Evolutionary conservation across 2,113 vertebrate genomes (phyloP).

Genomic region (Dipodomys stephensi): DNA sequence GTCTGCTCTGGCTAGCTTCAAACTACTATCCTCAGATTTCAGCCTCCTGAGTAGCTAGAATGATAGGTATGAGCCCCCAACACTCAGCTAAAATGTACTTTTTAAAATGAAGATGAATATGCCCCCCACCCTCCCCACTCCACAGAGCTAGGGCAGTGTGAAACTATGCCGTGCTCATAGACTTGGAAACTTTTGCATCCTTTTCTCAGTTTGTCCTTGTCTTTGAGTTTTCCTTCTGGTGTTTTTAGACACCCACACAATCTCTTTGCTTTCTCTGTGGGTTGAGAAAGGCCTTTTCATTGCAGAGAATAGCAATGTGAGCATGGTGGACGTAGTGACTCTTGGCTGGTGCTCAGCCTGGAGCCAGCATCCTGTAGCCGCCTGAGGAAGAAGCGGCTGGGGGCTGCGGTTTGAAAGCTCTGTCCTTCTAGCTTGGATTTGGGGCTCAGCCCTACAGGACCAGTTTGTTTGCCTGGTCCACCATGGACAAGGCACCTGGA

Average conservation of each 20-base stretch:
- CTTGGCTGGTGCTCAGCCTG: neutral
- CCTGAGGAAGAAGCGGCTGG: neutral
- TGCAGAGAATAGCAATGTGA: neutral
- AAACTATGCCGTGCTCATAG: fast-evolving
- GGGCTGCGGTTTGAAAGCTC: neutral
- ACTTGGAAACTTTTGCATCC: neutral
- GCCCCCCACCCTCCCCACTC: too few relatives aligned
- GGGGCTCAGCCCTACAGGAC: neutral
- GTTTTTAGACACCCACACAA: neutral
- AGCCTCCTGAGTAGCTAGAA: too few relatives aligned
- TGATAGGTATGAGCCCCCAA: too few relatives aligned
- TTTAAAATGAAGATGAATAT: neutral
- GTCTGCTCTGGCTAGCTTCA: too few relatives aligned
- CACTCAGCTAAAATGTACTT: neutral
- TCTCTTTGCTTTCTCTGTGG: neutral
- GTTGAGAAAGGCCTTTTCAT: neutral
- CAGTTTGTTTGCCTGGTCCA: neutral
- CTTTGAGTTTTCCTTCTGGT: neutral
- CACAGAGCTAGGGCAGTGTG: neutral
- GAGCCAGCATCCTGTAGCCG: neutral
- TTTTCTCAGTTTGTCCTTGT: neutral
- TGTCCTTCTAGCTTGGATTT: neutral
- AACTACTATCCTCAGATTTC: too few relatives aligned
- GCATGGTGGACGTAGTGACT: neutral
- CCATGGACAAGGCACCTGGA: neutral